Conservation (phyloP, 1,140 invertebrate genomes). For the Riptortus pedestris region DNA sequence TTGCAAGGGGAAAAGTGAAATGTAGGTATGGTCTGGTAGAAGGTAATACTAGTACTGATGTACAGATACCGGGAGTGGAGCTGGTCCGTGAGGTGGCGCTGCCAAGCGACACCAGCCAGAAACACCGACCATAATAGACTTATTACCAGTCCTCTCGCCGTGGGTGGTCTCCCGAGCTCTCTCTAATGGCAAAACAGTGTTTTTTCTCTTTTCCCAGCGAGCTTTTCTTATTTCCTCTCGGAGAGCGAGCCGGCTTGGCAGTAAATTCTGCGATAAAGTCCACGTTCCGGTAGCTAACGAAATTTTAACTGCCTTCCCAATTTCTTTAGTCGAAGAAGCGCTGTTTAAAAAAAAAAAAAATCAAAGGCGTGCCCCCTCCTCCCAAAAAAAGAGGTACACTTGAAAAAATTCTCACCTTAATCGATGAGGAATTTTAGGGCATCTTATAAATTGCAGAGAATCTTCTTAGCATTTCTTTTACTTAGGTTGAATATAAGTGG, state of each 20-base stretch:
- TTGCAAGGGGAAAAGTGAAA: no score
- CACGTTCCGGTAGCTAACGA: neutral
- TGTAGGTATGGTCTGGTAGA: no score
- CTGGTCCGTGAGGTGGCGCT: neutral
- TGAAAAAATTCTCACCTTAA: no score
- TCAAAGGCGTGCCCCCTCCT: neutral
- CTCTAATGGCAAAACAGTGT: slow-evolving; percentile 4
- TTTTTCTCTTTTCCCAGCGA: neutral
- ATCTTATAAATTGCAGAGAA: no score
- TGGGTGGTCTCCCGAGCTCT: neutral
- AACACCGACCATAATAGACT: neutral
- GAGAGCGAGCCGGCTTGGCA: no score
- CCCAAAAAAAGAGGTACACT: neutral
- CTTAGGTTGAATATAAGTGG: no score
- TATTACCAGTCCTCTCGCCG: neutral
- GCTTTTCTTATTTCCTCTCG: neutral
- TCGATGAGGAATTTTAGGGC: no score
- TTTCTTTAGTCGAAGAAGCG: neutral
- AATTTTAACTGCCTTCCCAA: neutral
- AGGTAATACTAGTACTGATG: no score
- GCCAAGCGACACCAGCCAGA: neutral
- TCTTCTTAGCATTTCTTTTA: no score
- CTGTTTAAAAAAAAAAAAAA: neutral
- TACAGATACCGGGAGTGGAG: neutral
- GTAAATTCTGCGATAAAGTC: neutral